Evolutionary conservation across 2,797 vertebrate genomes (phyloP), one percentile per base, ranked within the genome.

Genomic region (Harpia harpyja): DNA sequence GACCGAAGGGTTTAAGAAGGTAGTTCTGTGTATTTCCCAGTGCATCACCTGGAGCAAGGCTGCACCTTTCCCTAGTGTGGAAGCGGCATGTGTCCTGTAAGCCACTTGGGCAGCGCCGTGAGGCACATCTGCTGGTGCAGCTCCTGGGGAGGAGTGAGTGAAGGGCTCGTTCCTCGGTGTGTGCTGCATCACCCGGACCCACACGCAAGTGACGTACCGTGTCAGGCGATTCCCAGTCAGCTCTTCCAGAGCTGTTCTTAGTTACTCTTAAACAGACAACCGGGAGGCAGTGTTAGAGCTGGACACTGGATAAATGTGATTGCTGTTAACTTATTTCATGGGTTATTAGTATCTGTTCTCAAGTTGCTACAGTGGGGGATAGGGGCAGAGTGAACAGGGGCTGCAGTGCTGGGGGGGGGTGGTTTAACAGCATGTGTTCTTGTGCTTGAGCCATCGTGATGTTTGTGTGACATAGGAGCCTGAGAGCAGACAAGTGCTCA

Each of bases 161-260:
- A 30, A 24, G 28, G 44, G 53, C 39, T 25, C 2, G 0, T 46
- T 85, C 65, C 59, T 59, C 0, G 6, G 75, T 1, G 0, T 1
- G 63, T 37, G 39, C 65, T 5, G 1, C 14, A 9, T 19, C 24
- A 16, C 41, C 41, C 1, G 1, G 33, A 15, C 46, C 10, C 1
- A 3, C 37, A 20, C 3, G 1, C 43, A 2, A 2, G 24, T 17
- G 46, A 61, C 11, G 0, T 8, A 6, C 48, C 2, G 1, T 14
- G 60, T 28, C 5, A 1, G 79, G 43, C 15, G 39, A 6, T 33
- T 89, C 87, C 67, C 46, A 3, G 12, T 1, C 7, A 4, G 54
- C 73, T 86, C 41, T 63, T 35, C 44, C 53, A 1, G 30, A 60
- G 78, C 74, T 77, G 60, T 14, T 53, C n/a, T 13, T 37, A 15